phyloP scores from a whole-genome alignment of 2,113 vertebrate genomes.

The Apodemus sylvaticus region DNA sequence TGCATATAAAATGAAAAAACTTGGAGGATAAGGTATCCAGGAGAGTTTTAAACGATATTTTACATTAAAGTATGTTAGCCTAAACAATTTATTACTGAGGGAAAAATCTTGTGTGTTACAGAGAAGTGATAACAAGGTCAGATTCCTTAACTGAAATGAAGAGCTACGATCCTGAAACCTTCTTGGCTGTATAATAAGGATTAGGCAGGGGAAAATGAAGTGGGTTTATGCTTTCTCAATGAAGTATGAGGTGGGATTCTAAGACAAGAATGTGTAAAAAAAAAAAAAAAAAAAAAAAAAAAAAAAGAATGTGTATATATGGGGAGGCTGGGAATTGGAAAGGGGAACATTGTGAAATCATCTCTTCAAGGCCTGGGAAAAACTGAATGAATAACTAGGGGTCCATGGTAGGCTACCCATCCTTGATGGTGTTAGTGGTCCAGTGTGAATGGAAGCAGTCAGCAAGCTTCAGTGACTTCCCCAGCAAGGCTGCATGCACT shows the following conservation, averaged over 20 bases:
- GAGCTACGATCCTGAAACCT: not conserved
- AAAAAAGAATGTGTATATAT: conserved; percentile 4
- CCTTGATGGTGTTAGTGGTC: not conserved
- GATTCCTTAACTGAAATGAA: not conserved
- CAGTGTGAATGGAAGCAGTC: not conserved
- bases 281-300: too few relatives aligned
- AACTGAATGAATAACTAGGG: not conserved
- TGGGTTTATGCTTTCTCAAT: conserved; percentile 1
- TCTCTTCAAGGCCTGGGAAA: not conserved
- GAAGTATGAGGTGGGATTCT: not conserved
- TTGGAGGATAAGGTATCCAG: not conserved
- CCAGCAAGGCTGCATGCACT: not conserved
- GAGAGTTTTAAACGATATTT: not conserved
- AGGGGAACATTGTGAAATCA: not conserved
- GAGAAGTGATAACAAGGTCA: not conserved
- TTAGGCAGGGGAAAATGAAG: not conserved
- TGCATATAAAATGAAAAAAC: not conserved
- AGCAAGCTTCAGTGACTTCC: not conserved
- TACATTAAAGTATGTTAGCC: not conserved
- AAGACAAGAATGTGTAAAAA: conserved; percentile 28
- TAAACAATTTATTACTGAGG: not conserved
- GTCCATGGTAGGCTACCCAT: too few relatives aligned
- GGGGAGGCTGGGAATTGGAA: not conserved
- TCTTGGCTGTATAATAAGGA: not conserved
- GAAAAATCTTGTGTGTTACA: not conserved